Conservation (phyloP, 2,888 invertebrate genomes). For the Agonopterix alstromeriana region DNA sequence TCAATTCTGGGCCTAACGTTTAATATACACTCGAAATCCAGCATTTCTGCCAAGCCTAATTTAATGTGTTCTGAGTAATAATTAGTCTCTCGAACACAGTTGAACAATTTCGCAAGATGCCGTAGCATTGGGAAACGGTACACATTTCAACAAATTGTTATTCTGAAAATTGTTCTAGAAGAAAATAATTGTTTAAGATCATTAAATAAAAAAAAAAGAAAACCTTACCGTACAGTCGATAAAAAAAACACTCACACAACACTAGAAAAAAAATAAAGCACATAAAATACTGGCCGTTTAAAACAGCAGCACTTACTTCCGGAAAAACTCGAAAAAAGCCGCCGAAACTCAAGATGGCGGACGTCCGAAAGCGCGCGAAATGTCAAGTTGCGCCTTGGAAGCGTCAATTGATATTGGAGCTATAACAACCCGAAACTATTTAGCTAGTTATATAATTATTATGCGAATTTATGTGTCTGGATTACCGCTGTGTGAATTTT, state of each 20-base stretch:
- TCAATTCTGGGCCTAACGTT: constrained; percentile 36
- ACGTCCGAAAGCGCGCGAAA: constrained; percentile 46
- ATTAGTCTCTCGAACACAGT: constrained; percentile 33
- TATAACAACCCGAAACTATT: constrained; percentile 11
- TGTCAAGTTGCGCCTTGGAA: constrained; percentile 21
- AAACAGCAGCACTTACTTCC: constrained; percentile 50
- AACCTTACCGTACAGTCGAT: constrained; percentile 17
- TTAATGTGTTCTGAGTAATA: constrained; percentile 52
- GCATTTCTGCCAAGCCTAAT: constrained; percentile 55
- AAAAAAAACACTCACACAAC: constrained; percentile 26
- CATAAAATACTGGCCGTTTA: constrained; percentile 26
- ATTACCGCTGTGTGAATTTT: constrained; percentile 43
- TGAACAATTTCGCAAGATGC: constrained; percentile 31
- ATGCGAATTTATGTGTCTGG: constrained; percentile 29
- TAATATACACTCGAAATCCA: constrained; percentile 50
- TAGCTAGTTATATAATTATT: constrained; percentile 24
- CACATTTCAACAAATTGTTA: constrained; percentile 1
- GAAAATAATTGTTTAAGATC: not conserved
- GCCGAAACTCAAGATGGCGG: constrained; percentile 42
- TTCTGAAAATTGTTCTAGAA: not conserved
- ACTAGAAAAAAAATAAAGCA: constrained; percentile 19
- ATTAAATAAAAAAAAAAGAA: constrained; percentile 5
- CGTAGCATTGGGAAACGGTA: constrained; percentile 1
- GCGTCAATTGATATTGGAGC: constrained; percentile 24
- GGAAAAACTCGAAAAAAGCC: constrained; percentile 35